phyloP scores from a whole-genome alignment of 2,888 invertebrate species.

The Lymantria monacha region DNA sequence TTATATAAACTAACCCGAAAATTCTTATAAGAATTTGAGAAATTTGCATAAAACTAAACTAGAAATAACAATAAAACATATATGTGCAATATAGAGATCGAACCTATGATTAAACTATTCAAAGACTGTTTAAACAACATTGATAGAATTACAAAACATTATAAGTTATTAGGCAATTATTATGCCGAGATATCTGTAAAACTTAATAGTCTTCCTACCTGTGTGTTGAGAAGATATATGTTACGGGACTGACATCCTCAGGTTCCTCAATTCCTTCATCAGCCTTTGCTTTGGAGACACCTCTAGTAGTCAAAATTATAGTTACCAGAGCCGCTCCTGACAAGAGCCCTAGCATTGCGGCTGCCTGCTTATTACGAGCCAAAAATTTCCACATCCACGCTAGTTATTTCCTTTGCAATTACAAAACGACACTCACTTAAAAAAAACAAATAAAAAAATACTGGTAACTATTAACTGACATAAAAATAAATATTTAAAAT shows the following conservation, averaged over 20 bases:
- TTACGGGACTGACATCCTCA: slow-evolving; percentile 62
- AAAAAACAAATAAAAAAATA: slow-evolving; percentile 7
- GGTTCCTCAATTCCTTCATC: slow-evolving; percentile 49
- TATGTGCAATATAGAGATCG: too few species aligned
- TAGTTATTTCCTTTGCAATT: not conserved
- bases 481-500: not conserved
- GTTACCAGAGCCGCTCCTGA: slow-evolving; percentile 59
- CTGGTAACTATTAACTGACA: not conserved
- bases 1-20: too few species aligned
- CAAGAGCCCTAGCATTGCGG: slow-evolving; percentile 69
- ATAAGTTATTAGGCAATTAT: too few species aligned
- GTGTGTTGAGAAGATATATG: slow-evolving; percentile 61
- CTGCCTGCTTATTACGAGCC: slow-evolving; percentile 66
- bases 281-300: slow-evolving; percentile 38
- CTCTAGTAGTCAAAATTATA: slow-evolving; percentile 57
- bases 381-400: slow-evolving; percentile 74
- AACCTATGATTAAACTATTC: too few species aligned
- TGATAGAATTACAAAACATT: too few species aligned
- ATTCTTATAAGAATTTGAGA: too few species aligned
- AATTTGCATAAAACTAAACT: too few species aligned
- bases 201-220: slow-evolving; percentile 40
- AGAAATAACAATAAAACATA: too few species aligned
- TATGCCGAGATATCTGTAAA: too few species aligned
- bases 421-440: not conserved
- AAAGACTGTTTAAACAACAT: too few species aligned